A percentile compares a stretch with the other conserved stretches of the same genome.
Conservation (phyloP, 2,888 invertebrate species). For the Helobdella robusta region DNA sequence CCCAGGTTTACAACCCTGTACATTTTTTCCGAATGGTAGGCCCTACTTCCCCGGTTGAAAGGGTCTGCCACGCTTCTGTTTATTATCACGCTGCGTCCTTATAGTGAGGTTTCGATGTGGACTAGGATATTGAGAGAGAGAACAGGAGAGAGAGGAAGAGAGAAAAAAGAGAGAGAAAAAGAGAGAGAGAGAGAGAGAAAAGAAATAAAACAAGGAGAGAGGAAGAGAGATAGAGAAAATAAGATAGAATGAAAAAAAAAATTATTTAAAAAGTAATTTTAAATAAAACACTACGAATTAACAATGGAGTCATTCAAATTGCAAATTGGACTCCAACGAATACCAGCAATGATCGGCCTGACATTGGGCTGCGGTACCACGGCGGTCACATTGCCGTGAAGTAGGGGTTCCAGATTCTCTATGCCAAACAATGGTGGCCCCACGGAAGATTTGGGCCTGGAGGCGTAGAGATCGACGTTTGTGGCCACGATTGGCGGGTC, state of each 20-base stretch:
- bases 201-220: no score
- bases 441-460: background rate
- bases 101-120: no score
- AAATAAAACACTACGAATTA: no score
- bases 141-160: background rate
- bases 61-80: conserved; percentile 21
- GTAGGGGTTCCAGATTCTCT: background rate
- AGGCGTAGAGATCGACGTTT: background rate
- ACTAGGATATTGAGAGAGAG: no score
- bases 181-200: no score
- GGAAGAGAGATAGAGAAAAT: no score
- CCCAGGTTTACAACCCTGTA: background rate
- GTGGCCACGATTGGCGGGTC: conserved; percentile 7
- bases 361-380: conserved; percentile 6
- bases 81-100: conserved; percentile 21
- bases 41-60: conserved; percentile 3
- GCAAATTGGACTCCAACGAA: background rate
- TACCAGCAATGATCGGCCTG: conserved; percentile 20
- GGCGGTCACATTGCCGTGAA: background rate
- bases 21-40: conserved; percentile 11
- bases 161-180: background rate
- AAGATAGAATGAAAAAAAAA: no score
- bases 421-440: background rate
- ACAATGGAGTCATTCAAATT: background rate
- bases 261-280: no score